Evolutionary conservation across 2,888 invertebrate species (phyloP), one percentile per base, ranked within the genome.

Genomic region (Lasioglossum zephyrum): DNA sequence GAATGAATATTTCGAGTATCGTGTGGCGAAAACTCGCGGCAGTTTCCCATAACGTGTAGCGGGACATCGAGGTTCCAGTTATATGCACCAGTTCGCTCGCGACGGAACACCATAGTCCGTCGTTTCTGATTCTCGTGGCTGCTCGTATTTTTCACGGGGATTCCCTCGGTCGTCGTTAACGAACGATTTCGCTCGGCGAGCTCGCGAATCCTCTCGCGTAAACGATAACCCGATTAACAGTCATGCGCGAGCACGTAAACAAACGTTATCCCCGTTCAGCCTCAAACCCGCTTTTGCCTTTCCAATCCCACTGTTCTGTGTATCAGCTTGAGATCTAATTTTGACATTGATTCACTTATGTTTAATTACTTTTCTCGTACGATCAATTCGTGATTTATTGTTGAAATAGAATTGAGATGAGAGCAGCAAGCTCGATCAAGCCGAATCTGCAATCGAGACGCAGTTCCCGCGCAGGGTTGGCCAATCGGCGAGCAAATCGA

Each of bases 21-120:
- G 57, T 47, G 9, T n/a, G 22, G 77, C 49, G 81, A 86, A 86
- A 86, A 85, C 75, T 26, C 78, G 26, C 53, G 26, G 39, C 63
- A 13, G 44, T 70, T 87, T 82, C 77, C 82, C 79, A 77, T 75
- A 82, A 77, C 73, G 73, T 31, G 41, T 92, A 92, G 89, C 91
- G 92, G 90, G 87, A 92, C 88, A 81, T 78, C 69, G 78, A 74
- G 85, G 85, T 88, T 90, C 88, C 92, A 91, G 91, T 92, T 92
- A 90, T 80, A 81, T 88, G 92, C 89, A 90, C 92, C 84, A 89
- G 87, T 89, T 91, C 84, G 72, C 75, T 74, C 86, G 73, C 49
- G 57, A 66, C 63, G 66, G 44, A 74, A 70, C 53, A n/a, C 26
- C 57, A 72, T 79, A 73, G 77, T 79, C 41, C 72, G 26, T 47